Conservation (phyloP, 2,888 invertebrate genomes). For the Tiphia femorata region DNA sequence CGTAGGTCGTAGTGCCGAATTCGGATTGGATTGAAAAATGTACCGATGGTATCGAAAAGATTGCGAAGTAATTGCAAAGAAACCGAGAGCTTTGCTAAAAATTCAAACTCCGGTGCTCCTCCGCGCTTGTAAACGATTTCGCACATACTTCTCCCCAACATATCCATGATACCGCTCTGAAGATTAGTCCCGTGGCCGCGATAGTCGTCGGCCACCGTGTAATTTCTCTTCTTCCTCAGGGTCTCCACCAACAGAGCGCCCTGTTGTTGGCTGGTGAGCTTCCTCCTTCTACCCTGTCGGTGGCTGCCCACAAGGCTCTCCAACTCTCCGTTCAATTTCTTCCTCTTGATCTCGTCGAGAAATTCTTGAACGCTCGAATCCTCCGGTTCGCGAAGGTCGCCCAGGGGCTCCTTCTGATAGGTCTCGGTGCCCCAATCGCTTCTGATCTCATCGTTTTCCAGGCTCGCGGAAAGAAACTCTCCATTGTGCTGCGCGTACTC, state of each 20-base stretch:
- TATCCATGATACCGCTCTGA: conserved; percentile 82
- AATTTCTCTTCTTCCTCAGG: conserved; percentile 75
- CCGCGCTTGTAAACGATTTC: too few relatives aligned
- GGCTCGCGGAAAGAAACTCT: background rate
- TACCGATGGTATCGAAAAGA: too few relatives aligned
- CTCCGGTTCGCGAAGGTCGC: conserved; percentile 2
- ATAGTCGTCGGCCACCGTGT: conserved; percentile 68
- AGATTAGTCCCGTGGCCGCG: conserved; percentile 74
- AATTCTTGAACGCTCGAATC: conserved; percentile 33
- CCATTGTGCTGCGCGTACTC: background rate
- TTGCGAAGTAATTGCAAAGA: too few relatives aligned
- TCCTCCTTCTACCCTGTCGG: conserved; percentile 68
- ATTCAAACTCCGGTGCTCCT: too few relatives aligned
- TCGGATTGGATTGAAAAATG: too few relatives aligned
- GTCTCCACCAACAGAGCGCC: conserved; percentile 82
- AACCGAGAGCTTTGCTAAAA: too few relatives aligned
- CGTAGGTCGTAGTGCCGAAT: too few relatives aligned
- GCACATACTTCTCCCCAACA: conserved; percentile 83
- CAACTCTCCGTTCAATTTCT: conserved; percentile 25
- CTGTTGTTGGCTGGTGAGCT: conserved; percentile 78
- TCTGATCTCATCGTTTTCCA: background rate
- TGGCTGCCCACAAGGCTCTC: conserved; percentile 13
- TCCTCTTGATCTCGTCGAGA: conserved; percentile 43
- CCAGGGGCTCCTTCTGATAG: background rate
- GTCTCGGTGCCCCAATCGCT: background rate